These are phyloP conservation scores for Gastrophysa polygoni DNA, from an alignment of 2,888 invertebrate species.

Conservation along the genomic window DNA sequence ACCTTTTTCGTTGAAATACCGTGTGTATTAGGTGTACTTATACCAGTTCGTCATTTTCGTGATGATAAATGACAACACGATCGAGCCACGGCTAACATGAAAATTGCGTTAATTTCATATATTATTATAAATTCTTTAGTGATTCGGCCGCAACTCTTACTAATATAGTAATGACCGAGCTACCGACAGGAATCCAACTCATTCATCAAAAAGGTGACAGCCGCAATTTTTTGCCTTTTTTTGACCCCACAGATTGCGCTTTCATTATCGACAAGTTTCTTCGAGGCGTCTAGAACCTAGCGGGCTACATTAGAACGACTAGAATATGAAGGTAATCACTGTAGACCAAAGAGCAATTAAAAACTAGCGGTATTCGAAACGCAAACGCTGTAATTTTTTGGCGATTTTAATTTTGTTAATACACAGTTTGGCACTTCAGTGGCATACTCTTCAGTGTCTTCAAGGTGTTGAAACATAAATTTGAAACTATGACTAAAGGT, in stretches of 20 bases:
- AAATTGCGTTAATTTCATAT: slow-evolving; percentile 55
- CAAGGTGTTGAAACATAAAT: too few relatives aligned
- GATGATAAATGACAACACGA: slow-evolving; percentile 45
- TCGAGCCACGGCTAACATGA: slow-evolving; percentile 54
- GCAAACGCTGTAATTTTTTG: neutral
- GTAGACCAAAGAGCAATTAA: neutral
- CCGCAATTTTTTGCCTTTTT: slow-evolving; percentile 27
- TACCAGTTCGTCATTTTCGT: too few relatives aligned
- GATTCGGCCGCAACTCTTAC: slow-evolving; percentile 41
- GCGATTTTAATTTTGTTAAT: neutral
- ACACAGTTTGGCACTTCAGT: too few relatives aligned
- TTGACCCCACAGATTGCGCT: slow-evolving; percentile 28
- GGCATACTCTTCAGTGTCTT: too few relatives aligned
- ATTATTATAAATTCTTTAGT: slow-evolving; percentile 47
- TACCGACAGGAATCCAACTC: slow-evolving; percentile 52
- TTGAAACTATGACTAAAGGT: too few relatives aligned
- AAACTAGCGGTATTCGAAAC: neutral
- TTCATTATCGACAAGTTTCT: slow-evolving; percentile 10
- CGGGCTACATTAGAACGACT: too few relatives aligned
- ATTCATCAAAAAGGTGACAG: slow-evolving; percentile 49
- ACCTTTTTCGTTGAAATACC: too few relatives aligned
- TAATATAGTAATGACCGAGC: slow-evolving; percentile 53
- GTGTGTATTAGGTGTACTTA: too few relatives aligned
- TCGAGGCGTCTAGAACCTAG: neutral
- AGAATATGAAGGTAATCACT: neutral